Base-by-base conservation (phyloP, 53 echinoderm and acorn worm genomes). In the Patiria pectinifera region DNA sequence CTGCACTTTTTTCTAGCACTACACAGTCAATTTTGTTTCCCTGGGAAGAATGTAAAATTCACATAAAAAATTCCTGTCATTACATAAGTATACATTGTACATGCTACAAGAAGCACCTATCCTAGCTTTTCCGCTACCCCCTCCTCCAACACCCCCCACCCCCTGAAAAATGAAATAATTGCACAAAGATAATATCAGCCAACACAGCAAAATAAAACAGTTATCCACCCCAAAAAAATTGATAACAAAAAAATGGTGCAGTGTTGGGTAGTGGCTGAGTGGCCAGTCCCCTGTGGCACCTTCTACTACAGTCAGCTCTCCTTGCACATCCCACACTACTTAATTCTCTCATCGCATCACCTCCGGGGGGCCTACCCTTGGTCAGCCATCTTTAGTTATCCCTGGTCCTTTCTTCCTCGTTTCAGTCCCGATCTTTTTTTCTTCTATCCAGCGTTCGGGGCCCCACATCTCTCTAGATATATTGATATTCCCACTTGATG, bases 401-500 rank as follows among this genome's bases (percentile, higher is more conserved):
- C 24, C 76, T 58, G 22, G 11, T 24, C 24, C 13, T 59, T 22
- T 47, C 58, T 49, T 24, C 35, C 21, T 23, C 45, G 13, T 74
- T 74, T 75, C 8, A 21, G 35, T 35, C 53, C 21, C 6, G 4
- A 9, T 89, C 43, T 11, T 45, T 69, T 69, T 16, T n/a, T 58
- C 48, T 72, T 70, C 86, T 11, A 21, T 21, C 71, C 75, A 66
- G 53, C 43, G 72, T 72, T 74, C 61, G 77, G 43, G 43, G 11
- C 48, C 77, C 59, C 22, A 47, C 79, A 59, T 48, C 62, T 90
- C 81, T 62, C 69, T 14, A 46, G 90, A 90, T 90, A 80, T 62
- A 90, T 80, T 66, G 90, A 76, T 88, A 88, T 88, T 88, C 78
- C 44, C 21, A 77, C 88, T 88, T 78, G 62, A 78, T 78, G 61